These are phyloP conservation scores for Mus spretus DNA, from an alignment of 2,797 vertebrate species.

Conservation along the genomic window DNA sequence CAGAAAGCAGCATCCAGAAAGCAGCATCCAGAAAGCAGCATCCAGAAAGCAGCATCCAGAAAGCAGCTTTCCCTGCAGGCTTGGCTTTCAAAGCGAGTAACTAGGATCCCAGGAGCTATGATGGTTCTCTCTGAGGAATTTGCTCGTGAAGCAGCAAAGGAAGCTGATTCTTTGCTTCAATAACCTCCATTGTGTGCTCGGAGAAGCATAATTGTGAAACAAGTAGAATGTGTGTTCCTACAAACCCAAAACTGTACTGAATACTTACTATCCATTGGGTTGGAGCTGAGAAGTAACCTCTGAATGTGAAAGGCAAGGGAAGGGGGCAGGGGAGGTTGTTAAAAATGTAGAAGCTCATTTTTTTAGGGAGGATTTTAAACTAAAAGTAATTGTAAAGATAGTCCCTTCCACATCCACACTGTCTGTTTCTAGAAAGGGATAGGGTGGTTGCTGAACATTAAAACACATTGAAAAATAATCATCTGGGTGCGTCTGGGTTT, in stretches of 20 bases:
- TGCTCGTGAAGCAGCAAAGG: not conserved
- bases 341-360: not conserved
- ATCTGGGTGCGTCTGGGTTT: not conserved
- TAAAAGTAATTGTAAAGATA: not conserved
- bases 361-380: not conserved
- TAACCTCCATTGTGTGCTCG: not conserved
- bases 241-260: not conserved
- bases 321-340: not conserved
- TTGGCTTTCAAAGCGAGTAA: not conserved
- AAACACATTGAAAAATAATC: not conserved
- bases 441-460: not conserved
- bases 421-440: not conserved
- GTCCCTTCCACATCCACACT: not conserved
- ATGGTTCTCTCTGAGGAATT: not conserved
- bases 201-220: not conserved
- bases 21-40: rapidly evolving
- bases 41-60: not conserved
- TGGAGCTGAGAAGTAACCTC: not conserved
- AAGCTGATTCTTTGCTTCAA: not conserved
- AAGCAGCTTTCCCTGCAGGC: rapidly evolving
- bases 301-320: not conserved
- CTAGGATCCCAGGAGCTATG: not conserved
- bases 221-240: not conserved
- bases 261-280: not conserved
- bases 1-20: not conserved